Conservation (phyloP, 2,113 vertebrate genomes). For the Upupa epops region DNA sequence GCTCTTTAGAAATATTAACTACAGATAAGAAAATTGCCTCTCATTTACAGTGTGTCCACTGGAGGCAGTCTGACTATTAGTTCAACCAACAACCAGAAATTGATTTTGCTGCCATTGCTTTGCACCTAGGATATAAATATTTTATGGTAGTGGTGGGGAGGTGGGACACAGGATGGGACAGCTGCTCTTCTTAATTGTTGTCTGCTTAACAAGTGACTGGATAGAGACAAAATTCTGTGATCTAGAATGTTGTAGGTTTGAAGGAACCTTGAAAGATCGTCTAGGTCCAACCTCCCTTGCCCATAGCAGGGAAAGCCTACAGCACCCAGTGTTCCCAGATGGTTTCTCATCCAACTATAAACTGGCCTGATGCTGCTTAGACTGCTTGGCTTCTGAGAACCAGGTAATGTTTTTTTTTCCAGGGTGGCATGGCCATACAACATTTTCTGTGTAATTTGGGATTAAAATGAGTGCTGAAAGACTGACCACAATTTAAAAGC, state of each 20-base stretch:
- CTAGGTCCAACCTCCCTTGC: too few species aligned
- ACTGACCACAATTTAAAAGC: neutral
- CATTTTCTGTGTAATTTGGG: neutral
- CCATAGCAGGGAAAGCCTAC: too few species aligned
- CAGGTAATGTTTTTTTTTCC: too few species aligned
- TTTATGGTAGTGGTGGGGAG: neutral
- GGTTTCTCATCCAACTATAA: too few species aligned
- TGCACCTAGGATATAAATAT: neutral
- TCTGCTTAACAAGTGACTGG: neutral
- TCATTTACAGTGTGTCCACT: neutral
- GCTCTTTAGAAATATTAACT: constrained; percentile 15
- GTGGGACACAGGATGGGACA: neutral
- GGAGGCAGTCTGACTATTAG: neutral
- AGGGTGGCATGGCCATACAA: neutral
- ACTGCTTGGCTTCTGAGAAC: too few species aligned
- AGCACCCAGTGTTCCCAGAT: too few species aligned
- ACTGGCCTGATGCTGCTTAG: too few species aligned
- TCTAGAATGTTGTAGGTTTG: too few species aligned
- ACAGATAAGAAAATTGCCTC: neutral
- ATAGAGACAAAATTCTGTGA: neutral
- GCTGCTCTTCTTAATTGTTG: neutral
- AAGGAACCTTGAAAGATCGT: too few species aligned
- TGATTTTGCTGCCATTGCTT: constrained; percentile 1
- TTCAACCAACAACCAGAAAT: neutral
- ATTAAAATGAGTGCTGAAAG: neutral